Percentiles rank a stretch among this genome's conserved stretches.
Evolutionary conservation across 2,113 vertebrate genomes (phyloP).

Genomic region (Strix uralensis): DNA sequence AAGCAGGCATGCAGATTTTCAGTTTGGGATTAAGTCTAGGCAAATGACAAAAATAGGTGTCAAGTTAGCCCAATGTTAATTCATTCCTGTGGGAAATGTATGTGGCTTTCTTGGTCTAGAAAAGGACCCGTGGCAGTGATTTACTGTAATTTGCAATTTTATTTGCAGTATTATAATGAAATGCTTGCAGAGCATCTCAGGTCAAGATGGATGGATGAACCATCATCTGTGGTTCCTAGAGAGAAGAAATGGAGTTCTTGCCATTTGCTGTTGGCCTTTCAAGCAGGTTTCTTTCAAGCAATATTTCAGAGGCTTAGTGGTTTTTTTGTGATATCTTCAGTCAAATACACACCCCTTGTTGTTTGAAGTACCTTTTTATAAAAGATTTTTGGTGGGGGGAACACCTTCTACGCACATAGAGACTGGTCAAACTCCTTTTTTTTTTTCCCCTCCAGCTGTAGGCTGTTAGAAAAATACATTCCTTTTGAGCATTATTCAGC

Average conservation of each 20-base stretch:
- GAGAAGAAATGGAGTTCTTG: neutral
- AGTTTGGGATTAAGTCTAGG: neutral
- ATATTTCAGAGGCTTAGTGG: neutral
- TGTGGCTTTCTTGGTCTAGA: neutral
- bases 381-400: neutral
- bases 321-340: neutral
- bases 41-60: neutral
- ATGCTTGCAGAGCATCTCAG: neutral
- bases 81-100: neutral
- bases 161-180: neutral
- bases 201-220: neutral
- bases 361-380: neutral
- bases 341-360: neutral
- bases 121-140: neutral
- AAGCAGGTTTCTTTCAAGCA: neutral
- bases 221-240: neutral
- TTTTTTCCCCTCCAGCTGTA: neutral
- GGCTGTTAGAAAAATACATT: neutral
- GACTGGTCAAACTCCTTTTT: no score
- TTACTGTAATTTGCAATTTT: neutral
- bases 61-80: neutral
- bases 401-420: neutral
- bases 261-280: neutral
- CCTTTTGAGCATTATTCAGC: neutral
- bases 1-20: neutral